Evolutionary conservation across 2,888 invertebrate genomes (phyloP), one percentile per base, ranked within the genome.

Genomic region (Marronus borbonicus): DNA sequence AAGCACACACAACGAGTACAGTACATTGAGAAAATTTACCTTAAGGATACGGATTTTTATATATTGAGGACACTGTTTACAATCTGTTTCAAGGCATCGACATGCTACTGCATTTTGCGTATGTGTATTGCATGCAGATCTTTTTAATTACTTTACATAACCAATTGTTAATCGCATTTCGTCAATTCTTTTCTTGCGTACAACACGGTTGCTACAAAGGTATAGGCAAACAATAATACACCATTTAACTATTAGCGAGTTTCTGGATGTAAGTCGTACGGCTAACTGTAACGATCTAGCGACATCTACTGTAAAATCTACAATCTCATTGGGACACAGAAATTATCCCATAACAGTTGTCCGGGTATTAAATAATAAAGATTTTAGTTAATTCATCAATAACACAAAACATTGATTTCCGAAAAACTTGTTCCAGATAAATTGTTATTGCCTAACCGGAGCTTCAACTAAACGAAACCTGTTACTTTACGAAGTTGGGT

Each of bases 201-300:
- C 52, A 55, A 36, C 70, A 70, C 55, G 70, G 70, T 52, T 55
- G 31, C 28, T 39, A 65, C 5, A 65, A 17, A 14, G 28, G 8
- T 65, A 17, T 68, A 68, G 68, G 68, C 68, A 68, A 68, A 68
- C 68, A 68, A 68, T 68, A 68, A 68, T 68, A 68, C 68, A 68
- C 68, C 14, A 17, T 39, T 65, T 14, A 28, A n/a, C 39, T 36
- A 31, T 31, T 31, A 7, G 4, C 31, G 14, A 17, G 17, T 65
- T 65, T 14, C 17, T 39, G 17, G 39, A 7, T 65, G 65, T 39
- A 17, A 65, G 39, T n/a, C 36, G 20, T 10, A 14, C 8, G 20
- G 31, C 14, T n/a, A 65, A 14, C 31, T 28, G 14, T 64, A 44
- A 44, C 12, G 3, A 28, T 28, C 14, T 31, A n/a, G 28, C 58